Evolutionary conservation across 2,888 invertebrate genomes (phyloP), one percentile per base, ranked within the genome.

Genomic region (Pandemis cinnamomeana): DNA sequence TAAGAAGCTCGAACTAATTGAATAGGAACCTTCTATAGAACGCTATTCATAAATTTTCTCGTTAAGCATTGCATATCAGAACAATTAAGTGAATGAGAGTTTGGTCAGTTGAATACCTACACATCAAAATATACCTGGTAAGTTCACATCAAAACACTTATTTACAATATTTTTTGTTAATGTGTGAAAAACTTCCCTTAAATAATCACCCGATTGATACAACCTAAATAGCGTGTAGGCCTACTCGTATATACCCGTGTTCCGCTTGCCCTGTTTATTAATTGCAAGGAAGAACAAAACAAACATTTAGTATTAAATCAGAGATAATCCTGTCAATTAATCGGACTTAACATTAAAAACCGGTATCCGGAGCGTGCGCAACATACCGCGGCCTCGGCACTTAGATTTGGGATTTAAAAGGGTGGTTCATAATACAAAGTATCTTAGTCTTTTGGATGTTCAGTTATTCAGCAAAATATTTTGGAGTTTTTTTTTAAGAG

Each of bases 281-380:
- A 74, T 74, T 81, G 82, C 81, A 84, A 86, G 87, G 88, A 86
- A 86, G 85, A 88, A 86, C 90, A 91, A 91, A 91, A 91, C 90
- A 92, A 92, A 93, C 91, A 89, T 84, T 84, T 92, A 89, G 90
- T 92, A 92, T 93, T 92, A 91, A 92, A 92, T 93, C 93, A 89
- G 88, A 92, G 92, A 92, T 94, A 94, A 93, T 93, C 93, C 91
- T 89, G 91, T 92, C 93, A 93, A 94, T 94, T 93, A 93, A 93
- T 94, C 90, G 92, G 93, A 91, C 86, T 93, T 93, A 92, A 87
- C 88, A 91, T 89, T 88, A 88, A 88, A 87, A 92, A 91, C 91
- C 90, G 91, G 92, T 91, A 85, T 84, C 82, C 84, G 84, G 85
- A 89, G 92, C 92, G 89, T 91, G 92, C 92, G 91, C 89, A 86